Evolutionary conservation across 1,140 invertebrate genomes (phyloP), one percentile per base, ranked within the genome.

Genomic region (Heliothis virescens): DNA sequence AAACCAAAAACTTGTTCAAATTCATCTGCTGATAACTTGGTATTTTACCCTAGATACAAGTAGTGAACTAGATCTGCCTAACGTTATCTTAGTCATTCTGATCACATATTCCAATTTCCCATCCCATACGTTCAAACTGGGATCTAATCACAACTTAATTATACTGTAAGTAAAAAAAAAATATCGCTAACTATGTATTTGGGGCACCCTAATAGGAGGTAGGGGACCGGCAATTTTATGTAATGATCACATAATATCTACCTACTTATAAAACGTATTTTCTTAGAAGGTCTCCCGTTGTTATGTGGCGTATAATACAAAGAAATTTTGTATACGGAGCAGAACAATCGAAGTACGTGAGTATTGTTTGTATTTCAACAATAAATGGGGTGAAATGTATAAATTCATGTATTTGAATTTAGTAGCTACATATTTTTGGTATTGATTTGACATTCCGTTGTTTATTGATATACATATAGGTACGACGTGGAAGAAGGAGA

Each of bases 131-230:
- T 67, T 67, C 41, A 67, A 41, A 48, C 63, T 13, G 16, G 41
- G 63, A 67, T 34, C 69, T 72, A 72, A 72, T 72, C 69, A 72
- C 50, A 18, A 13, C 52, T 57, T 72, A 72, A 72, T 72, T 72
- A 72, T 57, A 41, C 47, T 55, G 52, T n/a, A n/a, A n/a, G n/a
- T n/a, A n/a, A n/a, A 72, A 57, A 55, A 41, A 16, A 55, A 72
- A 55, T 41, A 34, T 72, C 53, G 48, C 15, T 57, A 72, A 72
- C 69, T 57, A 57, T n/a, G n/a, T n/a, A n/a, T 34, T 72, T 18
- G 47, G 53, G 52, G 52, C 3, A 57, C 5, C 18, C n/a, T 52
- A 72, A 71, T 71, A 71, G 15, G 52, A 53, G n/a, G 18, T 52
- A 16, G 29, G 69, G 52, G 26, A 52, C 1, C 2, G 52, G 26